Evolutionary conservation across 2,113 vertebrate genomes (phyloP).

Genomic region (Smithornis capensis): DNA sequence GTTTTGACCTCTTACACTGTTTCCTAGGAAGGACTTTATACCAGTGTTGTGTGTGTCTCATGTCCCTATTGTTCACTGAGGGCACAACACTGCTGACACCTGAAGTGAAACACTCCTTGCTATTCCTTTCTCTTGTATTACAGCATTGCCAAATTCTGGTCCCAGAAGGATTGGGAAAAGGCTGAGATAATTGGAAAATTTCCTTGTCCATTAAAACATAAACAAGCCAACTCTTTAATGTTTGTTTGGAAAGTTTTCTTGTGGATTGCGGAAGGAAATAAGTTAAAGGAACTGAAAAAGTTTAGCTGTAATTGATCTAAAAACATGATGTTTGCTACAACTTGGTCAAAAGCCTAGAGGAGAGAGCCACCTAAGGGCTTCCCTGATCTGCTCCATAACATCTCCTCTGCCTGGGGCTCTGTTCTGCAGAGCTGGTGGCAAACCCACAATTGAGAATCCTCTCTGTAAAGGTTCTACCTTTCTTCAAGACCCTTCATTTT

Average conservation of each 20-base stretch:
- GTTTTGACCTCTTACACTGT: not conserved
- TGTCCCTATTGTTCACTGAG: not conserved
- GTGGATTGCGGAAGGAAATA: not conserved
- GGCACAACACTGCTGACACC: not conserved
- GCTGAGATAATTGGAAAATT: not conserved
- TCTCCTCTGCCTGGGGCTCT: not conserved
- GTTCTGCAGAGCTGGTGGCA: not conserved
- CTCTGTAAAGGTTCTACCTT: not conserved
- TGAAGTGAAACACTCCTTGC: not conserved
- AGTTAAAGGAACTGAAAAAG: not conserved
- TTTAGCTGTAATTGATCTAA: not conserved
- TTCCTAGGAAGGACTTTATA: not conserved
- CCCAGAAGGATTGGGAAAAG: not conserved
- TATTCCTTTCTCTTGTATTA: not conserved
- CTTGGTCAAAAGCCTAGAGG: not conserved
- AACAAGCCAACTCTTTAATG: not conserved
- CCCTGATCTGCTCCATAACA: not conserved
- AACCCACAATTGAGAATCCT: not conserved
- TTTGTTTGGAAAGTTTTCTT: not conserved
- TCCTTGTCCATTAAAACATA: not conserved
- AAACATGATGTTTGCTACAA: not conserved
- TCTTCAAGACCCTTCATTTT: not conserved
- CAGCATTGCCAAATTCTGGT: not conserved
- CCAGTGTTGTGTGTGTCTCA: rapidly evolving
- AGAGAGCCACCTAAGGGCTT: not conserved